A percentile compares a stretch with the other conserved stretches of the same genome.
These are phyloP conservation scores for Vulpes vulpes DNA, from an alignment of 2,113 vertebrate genomes.

Conservation along the genomic window DNA sequence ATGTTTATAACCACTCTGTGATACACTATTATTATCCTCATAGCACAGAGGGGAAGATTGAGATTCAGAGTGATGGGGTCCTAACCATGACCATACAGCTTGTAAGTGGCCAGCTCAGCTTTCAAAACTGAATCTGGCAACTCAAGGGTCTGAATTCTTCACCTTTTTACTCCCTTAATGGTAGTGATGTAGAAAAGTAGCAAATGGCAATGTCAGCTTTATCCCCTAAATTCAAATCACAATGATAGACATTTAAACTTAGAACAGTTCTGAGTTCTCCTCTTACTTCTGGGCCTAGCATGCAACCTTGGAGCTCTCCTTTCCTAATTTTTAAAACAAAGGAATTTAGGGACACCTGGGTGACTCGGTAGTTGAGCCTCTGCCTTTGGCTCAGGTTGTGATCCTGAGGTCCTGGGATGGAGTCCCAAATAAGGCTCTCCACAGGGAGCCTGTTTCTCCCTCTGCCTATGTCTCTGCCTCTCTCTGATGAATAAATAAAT, in stretches of 20 bases:
- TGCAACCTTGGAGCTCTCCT: neutral
- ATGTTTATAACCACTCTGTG: neutral
- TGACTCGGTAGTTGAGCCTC: no score
- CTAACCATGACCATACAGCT: neutral
- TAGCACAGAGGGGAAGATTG: neutral
- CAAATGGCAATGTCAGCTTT: neutral
- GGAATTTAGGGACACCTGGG: neutral
- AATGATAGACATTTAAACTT: neutral
- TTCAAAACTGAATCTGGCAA: neutral
- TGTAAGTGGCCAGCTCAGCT: neutral
- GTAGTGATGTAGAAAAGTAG: neutral
- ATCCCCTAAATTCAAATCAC: neutral
- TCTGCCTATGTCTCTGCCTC: no score
- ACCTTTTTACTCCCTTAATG: neutral
- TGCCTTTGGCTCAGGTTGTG: no score
- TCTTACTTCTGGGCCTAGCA: neutral
- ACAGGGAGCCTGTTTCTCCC: no score
- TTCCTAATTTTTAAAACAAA: slow-evolving; percentile 55
- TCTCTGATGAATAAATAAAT: no score
- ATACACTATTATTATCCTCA: neutral
- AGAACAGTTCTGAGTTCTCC: neutral
- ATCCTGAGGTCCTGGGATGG: no score
- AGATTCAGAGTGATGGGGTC: neutral
- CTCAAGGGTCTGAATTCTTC: neutral
- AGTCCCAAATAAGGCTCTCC: no score